phyloP scores from a whole-genome alignment of 30 jellyfish, hydroid and myxozoan genomes.

The Cassiopea andromeda region DNA sequence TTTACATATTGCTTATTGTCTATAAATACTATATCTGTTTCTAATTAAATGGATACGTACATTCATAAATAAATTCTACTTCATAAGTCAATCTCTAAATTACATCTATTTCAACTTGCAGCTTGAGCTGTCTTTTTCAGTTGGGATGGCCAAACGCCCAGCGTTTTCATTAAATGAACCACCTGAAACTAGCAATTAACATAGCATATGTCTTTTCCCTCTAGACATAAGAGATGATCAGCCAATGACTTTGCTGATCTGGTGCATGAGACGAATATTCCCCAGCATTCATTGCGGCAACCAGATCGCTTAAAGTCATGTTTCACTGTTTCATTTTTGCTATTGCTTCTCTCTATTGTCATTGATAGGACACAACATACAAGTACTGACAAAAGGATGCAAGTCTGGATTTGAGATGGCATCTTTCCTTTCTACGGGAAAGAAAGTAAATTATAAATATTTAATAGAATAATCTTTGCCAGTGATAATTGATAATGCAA shows the following conservation, averaged over 20 bases:
- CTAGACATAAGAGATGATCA: constrained; percentile 18
- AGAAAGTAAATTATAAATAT: not conserved
- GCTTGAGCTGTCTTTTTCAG: too few relatives aligned
- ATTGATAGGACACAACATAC: constrained; percentile 1
- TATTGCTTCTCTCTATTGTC: constrained; percentile 4
- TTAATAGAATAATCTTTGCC: too few relatives aligned
- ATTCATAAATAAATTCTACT: too few relatives aligned
- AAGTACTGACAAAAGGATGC: not conserved
- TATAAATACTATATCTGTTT: too few relatives aligned
- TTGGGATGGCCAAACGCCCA: not conserved
- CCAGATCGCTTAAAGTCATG: not conserved
- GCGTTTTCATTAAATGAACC: not conserved
- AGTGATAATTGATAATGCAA: too few relatives aligned
- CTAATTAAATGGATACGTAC: too few relatives aligned
- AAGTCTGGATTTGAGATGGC: not conserved
- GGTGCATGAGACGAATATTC: constrained; percentile 3
- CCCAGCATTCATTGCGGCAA: constrained; percentile 28
- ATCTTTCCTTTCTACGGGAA: not conserved
- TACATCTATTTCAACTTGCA: too few relatives aligned
- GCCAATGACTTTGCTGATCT: not conserved
- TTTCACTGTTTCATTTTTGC: not conserved
- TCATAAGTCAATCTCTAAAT: too few relatives aligned
- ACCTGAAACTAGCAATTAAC: not conserved
- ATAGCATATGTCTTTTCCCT: constrained; percentile 15
- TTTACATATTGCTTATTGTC: too few relatives aligned